Percentiles rank a stretch among this genome's conserved stretches.
Conservation (phyloP, 1,140 invertebrate species). For the Bombus huntii region DNA sequence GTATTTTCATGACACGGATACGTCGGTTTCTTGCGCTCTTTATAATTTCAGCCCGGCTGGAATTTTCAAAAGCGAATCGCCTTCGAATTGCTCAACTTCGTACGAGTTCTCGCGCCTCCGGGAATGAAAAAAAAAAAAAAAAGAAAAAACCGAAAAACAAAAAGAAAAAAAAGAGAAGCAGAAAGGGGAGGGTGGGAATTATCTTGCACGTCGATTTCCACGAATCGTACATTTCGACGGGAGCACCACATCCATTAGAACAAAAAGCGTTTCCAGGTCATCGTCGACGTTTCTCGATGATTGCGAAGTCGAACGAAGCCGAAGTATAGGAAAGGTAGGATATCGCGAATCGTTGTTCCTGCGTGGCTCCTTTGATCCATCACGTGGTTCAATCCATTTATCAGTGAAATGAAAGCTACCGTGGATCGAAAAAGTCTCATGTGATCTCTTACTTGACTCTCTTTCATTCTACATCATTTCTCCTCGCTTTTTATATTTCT, state of each 20-base stretch:
- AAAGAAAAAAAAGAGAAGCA: too few species aligned
- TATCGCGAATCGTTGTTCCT: slow-evolving; percentile 22
- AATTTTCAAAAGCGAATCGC: slow-evolving; percentile 10
- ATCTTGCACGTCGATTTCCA: not conserved
- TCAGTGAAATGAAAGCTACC: slow-evolving; percentile 11
- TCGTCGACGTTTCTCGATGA: slow-evolving; percentile 36
- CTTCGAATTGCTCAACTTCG: not conserved
- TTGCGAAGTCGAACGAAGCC: not conserved
- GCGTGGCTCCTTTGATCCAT: slow-evolving; percentile 10
- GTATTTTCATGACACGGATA: not conserved
- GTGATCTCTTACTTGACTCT: not conserved
- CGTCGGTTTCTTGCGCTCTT: not conserved
- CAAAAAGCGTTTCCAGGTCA: slow-evolving; percentile 35
- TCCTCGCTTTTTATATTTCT: not conserved
- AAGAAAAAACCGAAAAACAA: too few species aligned
- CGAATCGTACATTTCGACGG: slow-evolving; percentile 19
- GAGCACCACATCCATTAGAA: not conserved
- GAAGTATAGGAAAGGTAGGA: not conserved
- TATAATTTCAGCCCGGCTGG: too few species aligned
- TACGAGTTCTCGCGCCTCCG: not conserved
- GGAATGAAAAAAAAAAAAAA: not conserved
- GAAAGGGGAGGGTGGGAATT: not conserved
- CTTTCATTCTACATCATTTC: not conserved
- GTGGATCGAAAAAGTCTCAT: not conserved
- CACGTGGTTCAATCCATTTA: slow-evolving; percentile 27